A percentile compares a stretch with the other conserved stretches of the same genome.
Conservation (phyloP, 30 jellyfish, hydroid and myxozoan genomes). For the Catostylus mosaicus region DNA sequence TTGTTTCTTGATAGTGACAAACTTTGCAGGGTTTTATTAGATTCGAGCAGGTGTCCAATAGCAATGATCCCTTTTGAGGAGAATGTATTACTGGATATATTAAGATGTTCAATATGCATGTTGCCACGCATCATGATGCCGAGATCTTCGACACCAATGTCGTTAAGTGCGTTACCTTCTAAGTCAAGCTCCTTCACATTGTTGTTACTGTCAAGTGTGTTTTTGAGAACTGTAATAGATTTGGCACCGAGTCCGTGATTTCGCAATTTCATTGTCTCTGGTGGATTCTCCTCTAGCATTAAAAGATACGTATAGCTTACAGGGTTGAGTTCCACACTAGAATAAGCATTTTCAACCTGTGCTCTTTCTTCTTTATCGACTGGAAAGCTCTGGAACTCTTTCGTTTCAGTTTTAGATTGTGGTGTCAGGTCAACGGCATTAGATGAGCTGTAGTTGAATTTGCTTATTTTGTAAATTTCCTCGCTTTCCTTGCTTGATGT, state of each 20-base stretch:
- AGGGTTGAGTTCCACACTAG: slow-evolving; percentile 15
- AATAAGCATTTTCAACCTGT: slow-evolving; percentile 4
- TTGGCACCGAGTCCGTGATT: slow-evolving; percentile 58
- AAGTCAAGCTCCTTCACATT: slow-evolving; percentile 53
- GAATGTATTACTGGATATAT: slow-evolving; percentile 40
- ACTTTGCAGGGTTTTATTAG: slow-evolving; percentile 40
- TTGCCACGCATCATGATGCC: slow-evolving; percentile 57
- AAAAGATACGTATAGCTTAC: slow-evolving; percentile 57
- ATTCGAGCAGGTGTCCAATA: slow-evolving; percentile 50
- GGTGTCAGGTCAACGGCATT: background rate
- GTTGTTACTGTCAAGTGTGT: slow-evolving; percentile 37
- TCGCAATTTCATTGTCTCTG: slow-evolving; percentile 14
- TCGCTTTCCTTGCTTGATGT: background rate
- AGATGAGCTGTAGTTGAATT: background rate
- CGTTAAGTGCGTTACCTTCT: slow-evolving; percentile 51
- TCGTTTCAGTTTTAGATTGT: background rate
- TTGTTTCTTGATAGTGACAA: slow-evolving; percentile 35
- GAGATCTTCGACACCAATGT: slow-evolving; percentile 57
- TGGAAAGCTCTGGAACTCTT: slow-evolving; percentile 25
- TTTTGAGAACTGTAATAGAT: slow-evolving; percentile 8
- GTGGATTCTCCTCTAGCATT: slow-evolving; percentile 64
- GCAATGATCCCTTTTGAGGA: slow-evolving; percentile 56
- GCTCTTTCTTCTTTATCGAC: slow-evolving; percentile 46
- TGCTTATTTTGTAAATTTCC: background rate
- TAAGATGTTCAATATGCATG: slow-evolving; percentile 20